Percentiles rank a stretch among this genome's conserved stretches.
Conservation (phyloP, 2,113 vertebrate species). For the Nycticryphes semicollaris region DNA sequence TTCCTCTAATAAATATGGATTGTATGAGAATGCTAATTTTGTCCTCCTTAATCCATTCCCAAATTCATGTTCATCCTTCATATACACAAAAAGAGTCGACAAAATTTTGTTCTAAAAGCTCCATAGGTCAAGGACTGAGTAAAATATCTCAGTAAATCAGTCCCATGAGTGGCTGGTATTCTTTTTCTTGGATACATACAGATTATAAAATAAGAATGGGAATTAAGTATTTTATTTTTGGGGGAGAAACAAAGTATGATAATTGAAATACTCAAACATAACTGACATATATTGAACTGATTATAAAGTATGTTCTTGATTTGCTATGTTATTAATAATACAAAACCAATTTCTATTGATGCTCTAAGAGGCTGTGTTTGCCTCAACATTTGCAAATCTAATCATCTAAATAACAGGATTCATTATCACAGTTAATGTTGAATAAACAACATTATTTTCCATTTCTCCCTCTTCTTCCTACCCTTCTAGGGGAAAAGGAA, state of each 20-base stretch:
- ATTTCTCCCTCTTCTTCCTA: not conserved
- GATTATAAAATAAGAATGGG: not conserved
- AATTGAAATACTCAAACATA: not conserved
- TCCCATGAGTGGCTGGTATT: not conserved
- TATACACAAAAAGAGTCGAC: not conserved
- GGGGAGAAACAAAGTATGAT: not conserved
- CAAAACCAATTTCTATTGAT: not conserved
- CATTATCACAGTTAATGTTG: not conserved
- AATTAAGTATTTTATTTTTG: not conserved
- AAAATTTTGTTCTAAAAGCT: not conserved
- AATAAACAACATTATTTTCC: not conserved
- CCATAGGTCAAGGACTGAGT: not conserved
- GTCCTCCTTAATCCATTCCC: not conserved
- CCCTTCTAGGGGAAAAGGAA: not conserved
- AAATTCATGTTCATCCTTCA: not conserved
- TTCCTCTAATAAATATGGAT: not conserved
- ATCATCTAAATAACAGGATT: not conserved
- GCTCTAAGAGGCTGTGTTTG: accelerated
- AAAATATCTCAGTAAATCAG: not conserved
- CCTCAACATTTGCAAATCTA: not conserved
- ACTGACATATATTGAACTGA: not conserved
- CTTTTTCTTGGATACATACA: not conserved
- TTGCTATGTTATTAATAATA: not conserved
- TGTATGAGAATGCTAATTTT: not conserved
- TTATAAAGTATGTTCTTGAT: not conserved